A percentile compares a stretch with the other conserved stretches of the same genome.
Evolutionary conservation across 1,140 invertebrate species (phyloP).

Genomic region (Drosophila murphyi): DNA sequence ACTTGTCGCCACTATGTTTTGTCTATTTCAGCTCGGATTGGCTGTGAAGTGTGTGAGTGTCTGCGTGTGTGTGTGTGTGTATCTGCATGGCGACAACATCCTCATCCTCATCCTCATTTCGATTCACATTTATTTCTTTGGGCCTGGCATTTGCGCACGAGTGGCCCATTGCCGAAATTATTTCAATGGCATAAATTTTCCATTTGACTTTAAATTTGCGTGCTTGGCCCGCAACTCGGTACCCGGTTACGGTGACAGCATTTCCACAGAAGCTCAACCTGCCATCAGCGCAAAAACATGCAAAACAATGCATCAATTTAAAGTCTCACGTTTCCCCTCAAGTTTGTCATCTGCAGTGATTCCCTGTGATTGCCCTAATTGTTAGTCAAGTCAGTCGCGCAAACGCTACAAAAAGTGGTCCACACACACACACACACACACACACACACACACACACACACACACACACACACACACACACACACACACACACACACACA

Average conservation of each 20-base stretch:
- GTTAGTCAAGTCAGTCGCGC: constrained; percentile 63
- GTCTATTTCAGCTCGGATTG: constrained; percentile 32
- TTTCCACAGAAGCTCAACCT: background rate
- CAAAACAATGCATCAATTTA: constrained; percentile 76
- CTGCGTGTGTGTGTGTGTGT: constrained; percentile 7
- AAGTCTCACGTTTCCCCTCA: constrained; percentile 50
- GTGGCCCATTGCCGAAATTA: constrained; percentile 79
- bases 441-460: background rate
- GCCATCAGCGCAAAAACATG: constrained; percentile 11
- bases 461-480: background rate
- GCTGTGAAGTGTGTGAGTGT: constrained; percentile 17
- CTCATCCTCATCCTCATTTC: constrained; percentile 18
- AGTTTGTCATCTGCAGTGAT: constrained; percentile 57
- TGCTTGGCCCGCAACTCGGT: constrained; percentile 30
- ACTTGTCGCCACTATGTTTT: constrained; percentile 62
- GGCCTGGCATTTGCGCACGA: constrained; percentile 76
- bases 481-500: background rate
- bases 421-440: constrained; percentile 1
- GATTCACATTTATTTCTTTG: constrained; percentile 45
- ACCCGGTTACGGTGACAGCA: constrained; percentile 17
- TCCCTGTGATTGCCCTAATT: constrained; percentile 73
- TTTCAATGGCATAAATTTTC: constrained; percentile 67
- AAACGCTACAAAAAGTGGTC: constrained; percentile 9
- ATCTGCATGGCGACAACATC: constrained; percentile 24
- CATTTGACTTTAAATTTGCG: constrained; percentile 71